A percentile compares a stretch with the other conserved stretches of the same genome.
Conservation (phyloP, 2,113 vertebrate genomes). For the Gopherus flavomarginatus region DNA sequence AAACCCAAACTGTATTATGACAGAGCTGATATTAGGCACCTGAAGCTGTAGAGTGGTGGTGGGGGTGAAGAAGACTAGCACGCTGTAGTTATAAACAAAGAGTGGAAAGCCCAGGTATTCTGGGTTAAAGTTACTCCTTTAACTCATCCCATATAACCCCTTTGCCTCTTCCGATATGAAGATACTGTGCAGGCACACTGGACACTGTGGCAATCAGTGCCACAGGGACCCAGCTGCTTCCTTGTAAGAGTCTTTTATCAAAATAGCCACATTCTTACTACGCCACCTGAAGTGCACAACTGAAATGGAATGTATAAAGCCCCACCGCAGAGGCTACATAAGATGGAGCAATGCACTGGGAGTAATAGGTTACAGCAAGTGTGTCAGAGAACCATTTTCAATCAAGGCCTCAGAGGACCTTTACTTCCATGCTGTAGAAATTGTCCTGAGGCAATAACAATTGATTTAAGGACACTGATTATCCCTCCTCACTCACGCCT, state of each 20-base stretch:
- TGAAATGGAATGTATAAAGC: background rate
- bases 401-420: background rate
- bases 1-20: background rate
- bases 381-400: background rate
- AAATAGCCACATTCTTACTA: no score
- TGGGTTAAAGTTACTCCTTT: background rate
- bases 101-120: background rate
- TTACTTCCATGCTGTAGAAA: background rate
- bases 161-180: background rate
- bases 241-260: background rate
- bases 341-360: background rate
- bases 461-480: background rate
- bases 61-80: background rate
- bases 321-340: background rate
- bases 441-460: background rate
- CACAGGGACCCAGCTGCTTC: background rate
- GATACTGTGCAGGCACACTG: background rate
- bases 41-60: no score
- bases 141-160: background rate
- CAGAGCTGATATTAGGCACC: no score
- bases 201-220: background rate
- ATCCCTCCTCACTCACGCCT: background rate
- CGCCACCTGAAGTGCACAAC: background rate
- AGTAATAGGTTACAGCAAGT: background rate
- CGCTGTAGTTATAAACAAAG: background rate